Evolutionary conservation across 2,113 vertebrate species (phyloP), one percentile per base, ranked within the genome.

Genomic region (Ptilonorhynchus violaceus): DNA sequence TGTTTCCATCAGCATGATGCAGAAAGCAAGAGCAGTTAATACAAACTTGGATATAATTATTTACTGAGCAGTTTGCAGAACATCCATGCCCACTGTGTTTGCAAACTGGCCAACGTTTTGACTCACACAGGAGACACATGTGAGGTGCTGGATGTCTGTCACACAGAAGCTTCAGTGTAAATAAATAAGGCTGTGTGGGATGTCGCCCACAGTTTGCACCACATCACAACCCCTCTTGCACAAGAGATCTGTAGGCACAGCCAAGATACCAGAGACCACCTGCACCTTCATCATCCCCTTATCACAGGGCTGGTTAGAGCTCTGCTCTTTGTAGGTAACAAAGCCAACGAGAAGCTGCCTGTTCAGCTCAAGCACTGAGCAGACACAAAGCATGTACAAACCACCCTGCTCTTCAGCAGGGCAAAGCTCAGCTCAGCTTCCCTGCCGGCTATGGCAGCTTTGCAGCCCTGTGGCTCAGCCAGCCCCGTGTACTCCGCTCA

Each of bases 11-110:
- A 88, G 84, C 59, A 42, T 0, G 1, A 33, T 53, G 68, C 50
- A 91, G 78, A 92, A 85, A 85, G 52, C 60, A 46, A 50, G 69
- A 91, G 30, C 69, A 87, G 62, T 95, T 87, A 79, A 92, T 89
- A 18, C 39, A 76, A 92, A 85, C 37, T 41, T 47, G 84, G 47
- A 49, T 82, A 28, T 76, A 84, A 85, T 93, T 70, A 84, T 91
- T 96, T 60, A 80, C 91, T 39, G 79, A 75, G 83, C 39, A 59
- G n/a, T 55, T 49, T 81, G 74, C 49, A 69, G 95, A 79, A 56
- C 62, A 80, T 17, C 41, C 12, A 0, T 95, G 87, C 55, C 87
- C 89, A 69, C 74, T 80, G 73, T 76, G 62, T 76, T 75, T 87
- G 75, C 62, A 75, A 92, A 75, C 46, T 64, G 74, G 79, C 85